Evolutionary conservation across 2,113 vertebrate genomes (phyloP).

Genomic region (Nerophis lumbriciformis): DNA sequence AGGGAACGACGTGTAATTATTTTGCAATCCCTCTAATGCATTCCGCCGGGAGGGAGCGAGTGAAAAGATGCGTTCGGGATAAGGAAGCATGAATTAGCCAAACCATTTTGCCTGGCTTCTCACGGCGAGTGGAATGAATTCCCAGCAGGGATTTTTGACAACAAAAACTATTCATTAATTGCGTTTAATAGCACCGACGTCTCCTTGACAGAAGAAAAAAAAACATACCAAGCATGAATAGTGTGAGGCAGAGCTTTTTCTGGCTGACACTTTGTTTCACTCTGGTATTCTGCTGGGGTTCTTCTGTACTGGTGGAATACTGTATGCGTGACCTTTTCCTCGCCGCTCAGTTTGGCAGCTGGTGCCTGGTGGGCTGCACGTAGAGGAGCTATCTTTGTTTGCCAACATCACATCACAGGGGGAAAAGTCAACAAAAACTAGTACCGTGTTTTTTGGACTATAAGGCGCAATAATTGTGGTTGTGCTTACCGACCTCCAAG

Average conservation of each 20-base stretch:
- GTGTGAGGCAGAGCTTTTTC: slow-evolving; percentile 37
- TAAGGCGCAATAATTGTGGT: too few relatives aligned
- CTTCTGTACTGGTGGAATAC: too few relatives aligned
- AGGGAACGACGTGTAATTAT: slow-evolving; percentile 11
- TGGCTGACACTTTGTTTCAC: not conserved
- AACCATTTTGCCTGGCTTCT: slow-evolving; percentile 35
- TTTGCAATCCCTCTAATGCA: slow-evolving; percentile 37
- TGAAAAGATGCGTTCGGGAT: slow-evolving; percentile 25
- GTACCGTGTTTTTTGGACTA: too few relatives aligned
- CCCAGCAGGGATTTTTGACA: slow-evolving; percentile 36
- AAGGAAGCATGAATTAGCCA: slow-evolving; percentile 38
- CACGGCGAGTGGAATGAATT: slow-evolving; percentile 25
- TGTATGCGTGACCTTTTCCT: too few relatives aligned
- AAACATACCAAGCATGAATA: slow-evolving; percentile 11
- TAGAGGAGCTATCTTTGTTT: too few relatives aligned
- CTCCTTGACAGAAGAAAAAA: slow-evolving; percentile 38
- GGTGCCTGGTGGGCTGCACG: too few relatives aligned
- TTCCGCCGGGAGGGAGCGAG: slow-evolving; percentile 12
- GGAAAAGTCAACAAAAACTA: too few relatives aligned
- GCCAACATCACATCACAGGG: too few relatives aligned
- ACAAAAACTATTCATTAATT: slow-evolving; percentile 57
- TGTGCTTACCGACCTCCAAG: too few relatives aligned
- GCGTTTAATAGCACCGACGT: slow-evolving; percentile 34
- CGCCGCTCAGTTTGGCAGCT: too few relatives aligned
- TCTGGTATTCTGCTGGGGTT: too few relatives aligned